phyloP scores from a whole-genome alignment of 2,797 vertebrate species.

The Pipistrellus kuhlii region DNA sequence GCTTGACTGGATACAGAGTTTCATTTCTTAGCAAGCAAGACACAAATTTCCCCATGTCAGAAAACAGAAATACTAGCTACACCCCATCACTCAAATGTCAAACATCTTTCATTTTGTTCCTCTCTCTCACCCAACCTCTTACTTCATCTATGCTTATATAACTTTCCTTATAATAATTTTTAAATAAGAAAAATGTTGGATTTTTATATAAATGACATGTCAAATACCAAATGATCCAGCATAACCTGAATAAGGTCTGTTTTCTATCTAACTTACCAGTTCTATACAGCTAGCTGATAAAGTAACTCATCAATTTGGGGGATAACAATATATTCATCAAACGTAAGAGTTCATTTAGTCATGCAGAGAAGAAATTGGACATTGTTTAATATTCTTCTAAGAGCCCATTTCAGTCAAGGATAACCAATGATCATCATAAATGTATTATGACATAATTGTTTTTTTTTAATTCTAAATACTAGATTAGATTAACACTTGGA shows the following conservation, averaged over 20 bases:
- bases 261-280: neutral
- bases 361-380: neutral
- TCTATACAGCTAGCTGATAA: neutral
- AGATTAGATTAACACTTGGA: slow-evolving; percentile 14
- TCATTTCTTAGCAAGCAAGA: neutral
- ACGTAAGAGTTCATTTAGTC: neutral
- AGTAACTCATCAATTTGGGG: neutral
- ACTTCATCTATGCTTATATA: neutral
- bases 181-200: neutral
- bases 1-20: neutral
- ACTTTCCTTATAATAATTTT: neutral
- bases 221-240: neutral
- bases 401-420: slow-evolving; percentile 51
- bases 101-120: neutral
- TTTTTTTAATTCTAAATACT: slow-evolving; percentile 50
- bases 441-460: slow-evolving; percentile 9
- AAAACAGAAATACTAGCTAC: neutral
- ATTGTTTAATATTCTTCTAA: slow-evolving; percentile 34
- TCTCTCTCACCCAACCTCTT: neutral
- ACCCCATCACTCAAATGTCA: neutral
- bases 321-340: neutral
- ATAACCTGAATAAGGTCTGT: neutral
- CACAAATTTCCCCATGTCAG: neutral
- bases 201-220: slow-evolving; percentile 8
- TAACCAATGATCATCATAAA: slow-evolving; percentile 50